These are phyloP conservation scores for Caiman crocodilus DNA, from an alignment of 2,797 vertebrate genomes.

Conservation along the genomic window DNA sequence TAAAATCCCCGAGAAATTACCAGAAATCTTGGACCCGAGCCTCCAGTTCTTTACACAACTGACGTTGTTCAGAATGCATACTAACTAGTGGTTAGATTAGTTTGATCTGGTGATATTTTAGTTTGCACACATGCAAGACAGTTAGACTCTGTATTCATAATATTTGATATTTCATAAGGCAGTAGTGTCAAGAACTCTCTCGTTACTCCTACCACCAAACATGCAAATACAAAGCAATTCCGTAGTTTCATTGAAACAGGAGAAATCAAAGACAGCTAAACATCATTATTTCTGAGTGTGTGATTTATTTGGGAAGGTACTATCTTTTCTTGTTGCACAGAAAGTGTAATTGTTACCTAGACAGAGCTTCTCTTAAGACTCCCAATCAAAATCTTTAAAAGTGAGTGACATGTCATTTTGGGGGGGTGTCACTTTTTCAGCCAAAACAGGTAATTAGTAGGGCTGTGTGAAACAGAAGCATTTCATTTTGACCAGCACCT, in stretches of 20 bases:
- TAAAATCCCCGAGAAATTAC: background rate
- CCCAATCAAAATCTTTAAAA: constrained; percentile 1
- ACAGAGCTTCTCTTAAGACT: background rate
- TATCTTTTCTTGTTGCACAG: background rate
- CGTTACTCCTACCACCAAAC: background rate
- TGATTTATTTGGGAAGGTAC: background rate
- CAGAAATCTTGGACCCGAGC: background rate
- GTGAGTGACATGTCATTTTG: constrained; percentile 22
- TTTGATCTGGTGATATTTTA: no score
- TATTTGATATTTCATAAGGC: background rate
- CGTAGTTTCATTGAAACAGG: background rate
- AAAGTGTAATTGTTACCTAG: background rate
- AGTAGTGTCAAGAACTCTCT: background rate
- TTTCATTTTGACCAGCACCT: no score
- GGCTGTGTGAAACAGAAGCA: no score
- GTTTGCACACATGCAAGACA: no score
- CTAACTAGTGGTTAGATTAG: background rate
- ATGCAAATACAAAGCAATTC: background rate
- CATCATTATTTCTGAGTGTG: background rate
- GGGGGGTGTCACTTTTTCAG: background rate
- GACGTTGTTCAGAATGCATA: no score
- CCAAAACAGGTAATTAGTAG: no score
- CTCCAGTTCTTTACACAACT: background rate
- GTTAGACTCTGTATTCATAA: background rate
- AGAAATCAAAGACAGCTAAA: background rate